Base-by-base conservation (phyloP, 2,888 invertebrate genomes). In the Aethes cnicana region DNA sequence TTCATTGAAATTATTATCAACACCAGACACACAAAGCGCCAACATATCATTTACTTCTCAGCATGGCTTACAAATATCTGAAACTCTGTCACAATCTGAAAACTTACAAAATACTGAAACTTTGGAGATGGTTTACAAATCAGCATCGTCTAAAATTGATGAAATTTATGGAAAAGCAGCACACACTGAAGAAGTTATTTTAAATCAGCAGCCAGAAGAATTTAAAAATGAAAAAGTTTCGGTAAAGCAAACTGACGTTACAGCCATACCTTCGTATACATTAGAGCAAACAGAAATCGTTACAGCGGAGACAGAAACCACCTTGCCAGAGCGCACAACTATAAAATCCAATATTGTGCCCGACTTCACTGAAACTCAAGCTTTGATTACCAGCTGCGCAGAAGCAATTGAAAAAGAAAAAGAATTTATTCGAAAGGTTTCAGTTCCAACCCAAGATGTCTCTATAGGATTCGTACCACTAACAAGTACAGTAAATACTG, bases 351-450 rank as follows among this genome's bases (percentile, higher is more conserved):
- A 71, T 42, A 90, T 92, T 16, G 72, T 66, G 7, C 66, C 89
- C 11, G 90, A 91, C 55, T 78, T 91, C 35, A 86, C 89, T 61
- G 85, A 91, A 66, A 88, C 87, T 30, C 89, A 93, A 71, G 86
- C 92, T 57, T 59, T 93, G 8, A 80, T 91, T 9, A 90, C 92
- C 4, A 92, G 91, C 36, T 88, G 88, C 54, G 81, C 91, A 25
- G 89, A 90, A 57, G 72, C 90, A 2, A 87, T 86, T 36, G 91
- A 93, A 55, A 90, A 89, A 64, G 94, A 93, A 78, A 81, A 77
- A 33, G 65, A 76, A 30, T 77, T 93, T 8, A 68, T 79, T 8
- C 77, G 75, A 9, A 68, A 63, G 48, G 56, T 53, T 47, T 23
- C 49, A 36, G 32, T 66, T 16, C 58, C 66, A 25, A 64, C 63